These are phyloP conservation scores for Petaurus breviceps DNA, from an alignment of 2,113 vertebrate species.

Conservation along the genomic window DNA sequence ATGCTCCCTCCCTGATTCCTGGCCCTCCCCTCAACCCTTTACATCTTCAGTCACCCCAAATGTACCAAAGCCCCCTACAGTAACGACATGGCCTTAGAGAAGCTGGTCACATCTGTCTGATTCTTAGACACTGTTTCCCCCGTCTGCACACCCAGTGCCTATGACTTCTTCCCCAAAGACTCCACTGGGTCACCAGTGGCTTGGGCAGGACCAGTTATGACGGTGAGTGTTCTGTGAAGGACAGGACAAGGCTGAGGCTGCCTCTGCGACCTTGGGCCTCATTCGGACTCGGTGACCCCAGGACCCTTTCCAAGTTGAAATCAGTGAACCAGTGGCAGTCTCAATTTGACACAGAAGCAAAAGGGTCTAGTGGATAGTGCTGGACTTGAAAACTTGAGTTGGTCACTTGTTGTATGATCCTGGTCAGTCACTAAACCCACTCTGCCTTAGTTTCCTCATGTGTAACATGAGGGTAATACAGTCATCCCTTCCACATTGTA, in stretches of 20 bases:
- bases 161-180: constrained; percentile 79
- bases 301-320: background rate
- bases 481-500: background rate
- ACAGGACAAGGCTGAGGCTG: too few relatives aligned
- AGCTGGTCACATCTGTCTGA: constrained; percentile 80
- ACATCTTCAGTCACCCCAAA: background rate
- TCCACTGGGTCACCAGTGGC: constrained; percentile 84
- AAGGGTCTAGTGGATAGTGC: too few relatives aligned
- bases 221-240: constrained; percentile 53
- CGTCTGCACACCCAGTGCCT: constrained; percentile 78
- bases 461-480: background rate
- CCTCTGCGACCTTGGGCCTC: background rate
- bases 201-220: constrained; percentile 85
- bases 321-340: background rate
- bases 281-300: background rate
- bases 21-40: background rate
- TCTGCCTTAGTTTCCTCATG: background rate
- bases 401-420: too few relatives aligned
- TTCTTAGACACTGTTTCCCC: constrained; percentile 77
- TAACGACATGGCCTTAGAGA: constrained; percentile 84
- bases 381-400: too few relatives aligned
- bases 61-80: constrained; percentile 70
- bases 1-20: background rate
- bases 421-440: too few relatives aligned
- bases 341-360: background rate